Percentiles rank a stretch among this genome's conserved stretches.
Evolutionary conservation across 2,113 vertebrate genomes (phyloP).

Genomic region (Menura novaehollandiae): DNA sequence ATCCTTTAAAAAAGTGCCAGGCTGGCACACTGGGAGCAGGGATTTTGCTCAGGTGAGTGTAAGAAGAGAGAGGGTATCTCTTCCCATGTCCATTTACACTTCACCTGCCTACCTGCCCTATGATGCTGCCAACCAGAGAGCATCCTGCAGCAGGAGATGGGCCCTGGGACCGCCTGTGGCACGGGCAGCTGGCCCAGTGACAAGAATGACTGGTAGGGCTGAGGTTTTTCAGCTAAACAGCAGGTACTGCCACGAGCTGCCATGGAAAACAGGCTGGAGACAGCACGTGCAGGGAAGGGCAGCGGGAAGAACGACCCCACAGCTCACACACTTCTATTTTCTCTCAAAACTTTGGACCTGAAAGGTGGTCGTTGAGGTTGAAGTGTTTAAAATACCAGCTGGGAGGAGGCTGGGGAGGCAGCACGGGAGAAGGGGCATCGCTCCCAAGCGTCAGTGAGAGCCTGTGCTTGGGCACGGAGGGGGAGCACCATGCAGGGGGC

Average conservation of each 20-base stretch:
- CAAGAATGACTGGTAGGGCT: not conserved
- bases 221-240: not conserved
- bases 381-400: constrained; percentile 66
- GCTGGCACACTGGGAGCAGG: not conserved
- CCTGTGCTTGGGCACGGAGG: not conserved
- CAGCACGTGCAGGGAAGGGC: fast-evolving
- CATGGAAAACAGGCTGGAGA: not conserved
- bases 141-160: not conserved
- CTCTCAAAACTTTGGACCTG: constrained; percentile 33
- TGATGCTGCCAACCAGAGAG: not conserved
- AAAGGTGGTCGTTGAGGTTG: constrained; percentile 54
- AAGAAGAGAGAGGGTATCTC: not conserved
- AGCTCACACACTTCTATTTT: not conserved
- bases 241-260: not conserved
- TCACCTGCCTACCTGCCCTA: not conserved
- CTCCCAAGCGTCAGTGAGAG: not conserved
- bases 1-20: not conserved
- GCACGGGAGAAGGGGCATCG: not conserved
- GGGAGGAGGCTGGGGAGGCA: constrained; percentile 32
- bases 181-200: not conserved
- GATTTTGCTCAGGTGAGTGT: not conserved
- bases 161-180: not conserved
- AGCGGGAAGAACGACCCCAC: not conserved
- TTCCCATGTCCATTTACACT: not conserved
- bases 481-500: not conserved